A percentile compares a stretch with the other conserved stretches of the same genome.
phyloP scores from a whole-genome alignment of 2,113 vertebrate genomes.

The Elachura formosa region DNA sequence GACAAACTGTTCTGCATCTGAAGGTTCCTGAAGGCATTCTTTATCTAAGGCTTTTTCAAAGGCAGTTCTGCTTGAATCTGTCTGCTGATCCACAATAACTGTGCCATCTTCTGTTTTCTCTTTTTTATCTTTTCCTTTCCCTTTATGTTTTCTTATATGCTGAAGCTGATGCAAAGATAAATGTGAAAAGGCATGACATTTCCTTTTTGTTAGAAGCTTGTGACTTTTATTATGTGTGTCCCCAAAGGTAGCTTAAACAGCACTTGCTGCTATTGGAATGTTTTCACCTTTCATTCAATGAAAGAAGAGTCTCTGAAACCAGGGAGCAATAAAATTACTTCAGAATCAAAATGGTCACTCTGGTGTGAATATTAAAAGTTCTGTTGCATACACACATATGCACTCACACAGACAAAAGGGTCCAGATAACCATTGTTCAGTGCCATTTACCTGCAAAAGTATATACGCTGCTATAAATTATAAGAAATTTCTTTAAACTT shows the following conservation, averaged over 20 bases:
- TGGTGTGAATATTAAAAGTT: neutral
- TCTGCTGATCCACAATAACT: neutral
- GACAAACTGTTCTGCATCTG: neutral
- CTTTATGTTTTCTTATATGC: neutral
- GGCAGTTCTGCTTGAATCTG: neutral
- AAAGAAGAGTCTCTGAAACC: neutral
- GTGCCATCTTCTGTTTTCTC: neutral
- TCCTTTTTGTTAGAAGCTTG: neutral
- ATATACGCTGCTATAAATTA: neutral
- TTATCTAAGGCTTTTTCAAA: neutral
- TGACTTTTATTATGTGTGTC: neutral
- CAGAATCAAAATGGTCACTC: neutral
- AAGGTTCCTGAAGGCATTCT: neutral
- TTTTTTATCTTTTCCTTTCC: neutral
- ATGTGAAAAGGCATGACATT: conserved; percentile 28
- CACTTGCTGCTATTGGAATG: neutral
- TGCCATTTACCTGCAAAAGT: neutral
- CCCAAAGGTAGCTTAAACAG: neutral
- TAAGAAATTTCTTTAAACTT: neutral
- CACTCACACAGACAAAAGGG: neutral
- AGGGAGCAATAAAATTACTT: neutral
- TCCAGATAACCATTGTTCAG: neutral
- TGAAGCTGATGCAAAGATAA: conserved; percentile 4
- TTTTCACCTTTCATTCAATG: neutral
- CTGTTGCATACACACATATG: neutral